phyloP scores from a whole-genome alignment of 1,140 invertebrate species.

The Euwallacea similis region DNA sequence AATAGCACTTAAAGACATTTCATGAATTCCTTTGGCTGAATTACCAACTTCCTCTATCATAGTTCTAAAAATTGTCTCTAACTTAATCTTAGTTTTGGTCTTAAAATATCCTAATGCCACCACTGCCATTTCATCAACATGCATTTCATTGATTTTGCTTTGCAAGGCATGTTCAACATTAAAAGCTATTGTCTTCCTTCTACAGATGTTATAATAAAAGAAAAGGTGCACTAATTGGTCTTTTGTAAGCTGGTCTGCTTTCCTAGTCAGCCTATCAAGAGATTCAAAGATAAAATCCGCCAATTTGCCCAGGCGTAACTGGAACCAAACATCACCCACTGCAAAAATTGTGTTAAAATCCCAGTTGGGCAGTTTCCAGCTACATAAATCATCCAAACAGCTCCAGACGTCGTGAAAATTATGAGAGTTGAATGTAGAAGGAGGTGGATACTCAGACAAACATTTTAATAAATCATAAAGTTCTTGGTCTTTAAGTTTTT shows the following conservation, averaged over 20 bases:
- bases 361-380: conserved; percentile 53
- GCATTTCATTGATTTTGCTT: conserved; percentile 55
- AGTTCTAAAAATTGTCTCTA: conserved; percentile 51
- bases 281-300: conserved; percentile 55
- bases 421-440: conserved; percentile 44
- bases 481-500: conserved; percentile 54
- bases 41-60: conserved; percentile 54
- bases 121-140: conserved; percentile 60
- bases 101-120: conserved; percentile 65
- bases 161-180: conserved; percentile 59
- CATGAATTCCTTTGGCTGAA: conserved; percentile 54
- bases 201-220: conserved; percentile 58
- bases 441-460: conserved; percentile 51
- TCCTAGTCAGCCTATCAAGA: conserved; percentile 56
- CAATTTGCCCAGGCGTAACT: conserved; percentile 51
- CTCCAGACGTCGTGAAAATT: conserved; percentile 60
- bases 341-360: conserved; percentile 53
- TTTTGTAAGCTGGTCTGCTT: conserved; percentile 53
- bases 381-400: conserved; percentile 59
- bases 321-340: conserved; percentile 58
- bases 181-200: conserved; percentile 55
- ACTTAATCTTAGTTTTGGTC: conserved; percentile 59
- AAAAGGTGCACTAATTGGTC: conserved; percentile 60
- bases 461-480: conserved; percentile 50
- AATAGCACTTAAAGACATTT: conserved; percentile 57